Conservation (phyloP, 2,797 vertebrate species). For the Telmatherina bonti region DNA sequence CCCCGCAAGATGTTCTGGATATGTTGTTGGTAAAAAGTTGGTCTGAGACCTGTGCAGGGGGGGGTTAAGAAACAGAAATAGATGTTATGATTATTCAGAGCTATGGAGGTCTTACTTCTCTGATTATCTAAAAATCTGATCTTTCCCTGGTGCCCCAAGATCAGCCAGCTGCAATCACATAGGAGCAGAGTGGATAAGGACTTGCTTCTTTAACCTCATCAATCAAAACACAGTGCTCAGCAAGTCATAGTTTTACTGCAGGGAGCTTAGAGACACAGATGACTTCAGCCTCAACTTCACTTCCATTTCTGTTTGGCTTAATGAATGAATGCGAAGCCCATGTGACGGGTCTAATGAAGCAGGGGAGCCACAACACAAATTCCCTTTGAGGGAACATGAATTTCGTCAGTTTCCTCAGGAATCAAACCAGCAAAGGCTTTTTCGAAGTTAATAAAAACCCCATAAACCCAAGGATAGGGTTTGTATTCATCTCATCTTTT, state of each 20-base stretch:
- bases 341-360: conserved; percentile 29
- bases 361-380: conserved; percentile 9
- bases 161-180: conserved; percentile 71
- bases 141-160: conserved; percentile 36
- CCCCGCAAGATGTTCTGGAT: conserved; percentile 59
- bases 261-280: conserved; percentile 56
- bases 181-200: conserved; percentile 50
- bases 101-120: conserved; percentile 48
- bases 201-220: conserved; percentile 68
- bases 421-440: neutral
- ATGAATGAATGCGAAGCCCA: conserved; percentile 46
- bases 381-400: neutral
- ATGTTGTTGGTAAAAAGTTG: conserved; percentile 66
- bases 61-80: conserved; percentile 28
- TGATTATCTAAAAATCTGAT: conserved; percentile 47
- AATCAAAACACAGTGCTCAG: conserved; percentile 54
- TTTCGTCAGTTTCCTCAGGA: neutral
- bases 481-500: neutral
- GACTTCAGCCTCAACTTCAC: conserved; percentile 60
- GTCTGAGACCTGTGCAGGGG: conserved; percentile 30
- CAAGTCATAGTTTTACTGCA: conserved; percentile 48
- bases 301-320: conserved; percentile 36
- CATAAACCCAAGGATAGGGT: neutral
- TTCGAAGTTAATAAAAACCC: neutral
- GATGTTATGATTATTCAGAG: conserved; percentile 44